A percentile compares a stretch with the other conserved stretches of the same genome.
Evolutionary conservation across 1,140 invertebrate species (phyloP).

Genomic region (Globodera rostochiensis): DNA sequence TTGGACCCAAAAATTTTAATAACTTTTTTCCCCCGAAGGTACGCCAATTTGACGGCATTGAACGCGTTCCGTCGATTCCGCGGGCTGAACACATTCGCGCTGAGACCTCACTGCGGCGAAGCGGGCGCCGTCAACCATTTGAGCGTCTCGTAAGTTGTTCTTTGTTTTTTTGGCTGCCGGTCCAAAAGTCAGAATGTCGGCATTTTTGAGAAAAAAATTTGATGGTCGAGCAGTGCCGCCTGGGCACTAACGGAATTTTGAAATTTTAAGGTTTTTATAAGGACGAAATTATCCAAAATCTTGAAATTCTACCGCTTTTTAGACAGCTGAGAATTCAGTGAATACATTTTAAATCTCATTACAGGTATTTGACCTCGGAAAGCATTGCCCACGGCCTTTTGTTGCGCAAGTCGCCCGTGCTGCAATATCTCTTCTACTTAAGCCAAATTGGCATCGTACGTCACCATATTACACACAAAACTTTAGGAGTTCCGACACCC

Average conservation of each 20-base stretch:
- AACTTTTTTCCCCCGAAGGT: neutral
- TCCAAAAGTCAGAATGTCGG: too few species aligned
- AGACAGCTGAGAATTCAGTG: too few species aligned
- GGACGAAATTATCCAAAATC: too few species aligned
- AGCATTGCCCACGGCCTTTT: slow-evolving; percentile 96
- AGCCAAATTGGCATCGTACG: slow-evolving; percentile 89
- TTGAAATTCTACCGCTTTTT: neutral
- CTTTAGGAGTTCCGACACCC: neutral
- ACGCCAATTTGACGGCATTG: slow-evolving; percentile 89
- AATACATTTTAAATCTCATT: too few species aligned
- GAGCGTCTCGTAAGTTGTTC: slow-evolving; percentile 71
- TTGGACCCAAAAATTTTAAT: too few species aligned
- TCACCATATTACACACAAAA: neutral
- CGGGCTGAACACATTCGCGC: slow-evolving; percentile 89
- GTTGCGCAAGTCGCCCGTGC: slow-evolving; percentile 91
- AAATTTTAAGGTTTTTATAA: neutral
- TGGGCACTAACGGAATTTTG: too few species aligned
- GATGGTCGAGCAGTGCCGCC: too few species aligned
- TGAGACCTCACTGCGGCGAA: slow-evolving; percentile 97
- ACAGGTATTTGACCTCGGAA: slow-evolving; percentile 85
- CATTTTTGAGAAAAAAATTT: too few species aligned
- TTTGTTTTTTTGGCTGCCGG: too few species aligned
- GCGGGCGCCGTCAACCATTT: slow-evolving; percentile 76
- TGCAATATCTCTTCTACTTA: slow-evolving; percentile 97
- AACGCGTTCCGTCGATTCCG: slow-evolving; percentile 91